A percentile compares a stretch with the other conserved stretches of the same genome.
These are phyloP conservation scores for Sebastes fasciatus DNA, from an alignment of 2,113 vertebrate species.

Conservation along the genomic window DNA sequence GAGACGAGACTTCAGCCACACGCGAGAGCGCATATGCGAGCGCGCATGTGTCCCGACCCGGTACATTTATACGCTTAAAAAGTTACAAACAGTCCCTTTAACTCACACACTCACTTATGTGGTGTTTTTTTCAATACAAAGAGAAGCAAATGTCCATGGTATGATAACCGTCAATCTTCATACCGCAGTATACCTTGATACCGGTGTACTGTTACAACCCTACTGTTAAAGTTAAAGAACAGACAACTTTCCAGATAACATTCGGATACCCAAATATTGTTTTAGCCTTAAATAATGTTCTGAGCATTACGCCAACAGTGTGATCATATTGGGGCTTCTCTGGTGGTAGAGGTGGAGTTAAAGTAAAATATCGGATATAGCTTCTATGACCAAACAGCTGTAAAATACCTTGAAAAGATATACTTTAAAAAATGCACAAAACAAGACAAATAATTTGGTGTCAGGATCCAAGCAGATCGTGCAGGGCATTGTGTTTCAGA, in stretches of 20 bases:
- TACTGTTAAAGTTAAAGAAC: background rate
- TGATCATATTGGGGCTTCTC: background rate
- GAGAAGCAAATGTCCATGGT: too few species aligned
- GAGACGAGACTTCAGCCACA: too few species aligned
- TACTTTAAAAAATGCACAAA: background rate
- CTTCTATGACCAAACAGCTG: background rate
- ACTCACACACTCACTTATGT: too few species aligned
- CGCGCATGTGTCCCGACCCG: too few species aligned
- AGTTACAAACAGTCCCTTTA: too few species aligned
- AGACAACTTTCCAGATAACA: background rate
- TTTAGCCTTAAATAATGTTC: background rate
- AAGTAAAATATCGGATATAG: background rate
- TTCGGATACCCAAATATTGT: background rate
- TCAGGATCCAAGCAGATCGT: background rate
- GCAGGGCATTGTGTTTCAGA: background rate
- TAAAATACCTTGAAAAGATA: background rate
- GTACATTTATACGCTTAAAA: too few species aligned
- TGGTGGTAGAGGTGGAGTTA: background rate
- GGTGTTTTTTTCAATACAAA: too few species aligned
- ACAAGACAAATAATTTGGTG: background rate
- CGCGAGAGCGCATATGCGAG: too few species aligned
- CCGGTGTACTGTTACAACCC: too few species aligned
- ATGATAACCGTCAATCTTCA: too few species aligned
- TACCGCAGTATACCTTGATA: too few species aligned
- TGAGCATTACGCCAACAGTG: background rate